A percentile compares a stretch with the other conserved stretches of the same genome.
Conservation (phyloP, 2,113 vertebrate genomes). For the Corythornis madagascariensis region DNA sequence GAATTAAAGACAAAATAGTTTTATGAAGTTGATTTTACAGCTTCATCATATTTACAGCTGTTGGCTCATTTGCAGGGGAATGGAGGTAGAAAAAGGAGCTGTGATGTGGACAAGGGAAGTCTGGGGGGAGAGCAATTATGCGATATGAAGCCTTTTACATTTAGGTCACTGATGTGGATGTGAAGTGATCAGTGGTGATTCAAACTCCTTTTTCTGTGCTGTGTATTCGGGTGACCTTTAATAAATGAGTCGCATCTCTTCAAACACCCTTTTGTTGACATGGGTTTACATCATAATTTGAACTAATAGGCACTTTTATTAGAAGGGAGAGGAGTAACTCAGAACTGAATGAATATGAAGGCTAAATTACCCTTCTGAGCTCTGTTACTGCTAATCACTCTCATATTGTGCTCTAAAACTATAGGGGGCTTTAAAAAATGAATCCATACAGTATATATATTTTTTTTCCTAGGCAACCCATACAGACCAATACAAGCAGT, state of each 20-base stretch:
- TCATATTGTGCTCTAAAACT: neutral
- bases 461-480: neutral
- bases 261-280: neutral
- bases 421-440: neutral
- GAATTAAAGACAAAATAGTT: neutral
- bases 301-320: slow-evolving; percentile 7
- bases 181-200: neutral
- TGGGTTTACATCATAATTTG: slow-evolving; percentile 1
- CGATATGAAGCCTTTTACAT: neutral
- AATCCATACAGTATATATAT: neutral
- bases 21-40: neutral
- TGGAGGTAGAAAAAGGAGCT: neutral
- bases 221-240: neutral
- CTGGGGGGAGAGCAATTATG: neutral
- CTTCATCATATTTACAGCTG: neutral
- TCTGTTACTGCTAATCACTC: neutral
- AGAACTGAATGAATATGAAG: neutral
- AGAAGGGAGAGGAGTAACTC: neutral
- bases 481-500: neutral
- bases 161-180: neutral
- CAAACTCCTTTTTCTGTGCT: neutral
- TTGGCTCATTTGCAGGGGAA: neutral
- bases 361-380: slow-evolving; percentile 9
- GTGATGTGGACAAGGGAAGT: neutral
- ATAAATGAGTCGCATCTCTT: neutral